These are phyloP conservation scores for Bujurquina vittata DNA, from an alignment of 2,113 vertebrate genomes.

Conservation along the genomic window DNA sequence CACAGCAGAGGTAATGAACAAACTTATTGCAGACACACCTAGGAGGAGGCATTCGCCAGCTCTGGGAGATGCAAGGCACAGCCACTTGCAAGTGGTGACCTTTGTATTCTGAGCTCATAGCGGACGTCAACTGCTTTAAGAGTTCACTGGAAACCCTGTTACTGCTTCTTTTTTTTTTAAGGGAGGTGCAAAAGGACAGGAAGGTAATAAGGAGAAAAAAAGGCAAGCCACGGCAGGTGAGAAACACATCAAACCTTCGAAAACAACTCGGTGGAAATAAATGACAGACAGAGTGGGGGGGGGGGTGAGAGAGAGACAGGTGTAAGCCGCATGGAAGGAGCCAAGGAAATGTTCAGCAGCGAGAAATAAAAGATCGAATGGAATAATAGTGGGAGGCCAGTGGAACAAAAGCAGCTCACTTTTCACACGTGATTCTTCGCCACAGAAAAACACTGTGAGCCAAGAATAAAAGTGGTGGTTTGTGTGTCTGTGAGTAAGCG, in stretches of 20 bases:
- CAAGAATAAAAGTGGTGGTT: background rate
- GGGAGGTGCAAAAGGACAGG: background rate
- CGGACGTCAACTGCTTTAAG: constrained; percentile 28
- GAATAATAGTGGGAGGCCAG: constrained; percentile 24
- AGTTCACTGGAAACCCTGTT: constrained; percentile 50
- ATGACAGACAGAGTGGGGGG: background rate
- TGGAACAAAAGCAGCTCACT: constrained; percentile 26
- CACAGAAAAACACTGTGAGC: background rate
- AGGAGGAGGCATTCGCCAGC: constrained; percentile 35
- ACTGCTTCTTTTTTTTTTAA: constrained; percentile 7
- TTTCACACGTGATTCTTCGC: background rate
- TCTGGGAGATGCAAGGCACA: background rate
- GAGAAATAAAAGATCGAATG: background rate
- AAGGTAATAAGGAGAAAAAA: background rate
- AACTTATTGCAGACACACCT: constrained; percentile 41
- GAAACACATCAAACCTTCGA: constrained; percentile 44
- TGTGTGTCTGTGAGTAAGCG: constrained; percentile 20
- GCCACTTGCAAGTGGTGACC: constrained; percentile 31
- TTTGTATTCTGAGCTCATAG: constrained; percentile 40
- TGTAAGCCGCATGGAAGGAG: background rate
- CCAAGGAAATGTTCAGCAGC: constrained; percentile 5
- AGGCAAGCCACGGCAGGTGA: constrained; percentile 23
- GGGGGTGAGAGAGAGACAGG: background rate
- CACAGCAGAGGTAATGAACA: constrained; percentile 56
- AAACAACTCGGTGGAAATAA: constrained; percentile 54